phyloP scores from a whole-genome alignment of 2,797 vertebrate species.

The Nannoperca australis region DNA sequence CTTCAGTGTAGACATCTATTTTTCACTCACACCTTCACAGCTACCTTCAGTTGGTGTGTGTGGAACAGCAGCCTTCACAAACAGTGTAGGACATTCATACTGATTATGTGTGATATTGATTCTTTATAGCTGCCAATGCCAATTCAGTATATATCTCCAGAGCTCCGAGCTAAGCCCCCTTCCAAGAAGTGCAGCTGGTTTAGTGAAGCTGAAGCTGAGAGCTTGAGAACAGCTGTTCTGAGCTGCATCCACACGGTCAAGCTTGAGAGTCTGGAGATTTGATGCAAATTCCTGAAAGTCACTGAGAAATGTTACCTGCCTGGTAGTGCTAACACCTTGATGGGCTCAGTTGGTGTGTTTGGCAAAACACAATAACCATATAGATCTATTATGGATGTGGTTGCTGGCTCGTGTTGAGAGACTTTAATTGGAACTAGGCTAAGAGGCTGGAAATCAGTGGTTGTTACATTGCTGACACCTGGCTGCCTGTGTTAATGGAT shows the following conservation, averaged over 20 bases:
- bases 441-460: conserved; percentile 69
- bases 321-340: conserved; percentile 26
- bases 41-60: conserved; percentile 41
- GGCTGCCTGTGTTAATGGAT: conserved; percentile 74
- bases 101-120: conserved; percentile 73
- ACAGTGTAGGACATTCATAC: conserved; percentile 69
- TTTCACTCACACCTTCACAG: conserved; percentile 66
- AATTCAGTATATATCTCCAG: conserved; percentile 52
- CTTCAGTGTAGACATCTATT: conserved; percentile 51
- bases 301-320: conserved; percentile 33
- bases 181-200: conserved; percentile 43
- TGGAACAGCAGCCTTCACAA: conserved; percentile 64
- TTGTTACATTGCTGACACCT: conserved; percentile 71
- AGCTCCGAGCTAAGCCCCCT: conserved; percentile 44
- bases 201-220: conserved; percentile 46
- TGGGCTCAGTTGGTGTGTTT: conserved; percentile 54
- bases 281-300: conserved; percentile 51
- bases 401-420: conserved; percentile 60
- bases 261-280: conserved; percentile 40
- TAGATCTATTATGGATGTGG: conserved; percentile 66
- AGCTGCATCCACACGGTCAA: conserved; percentile 33
- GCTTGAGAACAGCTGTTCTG: conserved; percentile 53
- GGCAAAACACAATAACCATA: conserved; percentile 61
- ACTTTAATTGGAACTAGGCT: conserved; percentile 66
- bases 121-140: conserved; percentile 55